Base-by-base conservation (phyloP, 2,888 invertebrate genomes). In the Pyrocoelia pectoralis region DNA sequence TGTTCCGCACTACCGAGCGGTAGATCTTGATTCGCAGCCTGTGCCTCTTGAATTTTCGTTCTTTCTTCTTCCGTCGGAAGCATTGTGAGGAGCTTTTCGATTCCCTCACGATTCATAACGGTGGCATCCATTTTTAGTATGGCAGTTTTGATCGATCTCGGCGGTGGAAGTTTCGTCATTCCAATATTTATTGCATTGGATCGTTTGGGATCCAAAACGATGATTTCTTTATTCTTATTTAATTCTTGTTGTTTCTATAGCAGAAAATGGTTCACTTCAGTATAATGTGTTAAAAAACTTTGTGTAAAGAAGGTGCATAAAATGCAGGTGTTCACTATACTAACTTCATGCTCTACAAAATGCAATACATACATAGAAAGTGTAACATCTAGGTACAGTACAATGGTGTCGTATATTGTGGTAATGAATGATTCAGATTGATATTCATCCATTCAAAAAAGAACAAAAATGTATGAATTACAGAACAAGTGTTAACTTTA, bases 141-240 rank as follows among this genome's bases (percentile, higher is more conserved):
- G 18, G 98, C 99, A n/a, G 97, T 94, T 80, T 98, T 98, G 68
- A 99, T 99, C 5, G 98, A 95, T 69, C 97, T 88, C 0, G 98
- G 95, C 0, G 98, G 98, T 1, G 99, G 99, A 68, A 99, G 84
- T 80, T 98, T 98, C 15, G 98, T 99, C 92, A 99, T 94, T 12
- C 98, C 98, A 74, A 99, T 99, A 80, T 99, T 99, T 73, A 99
- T 99, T 41, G 97, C 98, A 81, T 99, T 99, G 5, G 99, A 99
- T 69, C 99, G 87, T 80, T 98, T 99, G 48, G 97, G 92, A 81
- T 97, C 97, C 81, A 99, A 84, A 40, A 99, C 97, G 58, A 97
- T 93, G 66, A 97, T 89, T 82, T 95, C 94, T 79, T 94, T 95
- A 82, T 91, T 94, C 76, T 92, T 92, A 76, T 91, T 91, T 81